Base-by-base conservation (phyloP, 2,888 invertebrate genomes). In the Argyra leucocephala region DNA sequence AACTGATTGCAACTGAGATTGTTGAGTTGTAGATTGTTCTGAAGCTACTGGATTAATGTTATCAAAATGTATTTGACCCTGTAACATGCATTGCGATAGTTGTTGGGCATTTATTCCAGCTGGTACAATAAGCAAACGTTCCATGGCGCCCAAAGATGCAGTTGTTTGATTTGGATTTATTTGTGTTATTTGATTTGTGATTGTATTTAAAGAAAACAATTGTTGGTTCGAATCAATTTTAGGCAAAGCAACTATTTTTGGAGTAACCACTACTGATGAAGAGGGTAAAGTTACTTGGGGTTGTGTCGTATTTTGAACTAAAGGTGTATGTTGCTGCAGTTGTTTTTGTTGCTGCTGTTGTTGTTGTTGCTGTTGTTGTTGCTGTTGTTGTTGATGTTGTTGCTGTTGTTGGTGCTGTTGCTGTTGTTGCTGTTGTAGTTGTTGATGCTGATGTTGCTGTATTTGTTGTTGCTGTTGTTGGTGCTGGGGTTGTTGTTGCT, bases 71-170 rank as follows among this genome's bases (percentile, higher is more conserved):
- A 80, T 74, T 68, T 80, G 80, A 0, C 80, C 80, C 67, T 79
- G 74, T 23, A 77, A 76, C 65, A 79, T 67, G 66, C 80, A 80
- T 65, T 79, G 78, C 0, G 78, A 77, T 68, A 80, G 64, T 68
- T 80, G 80, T 66, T 80, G 79, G 0, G 80, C 79, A 73, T 79
- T 80, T 10, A 80, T 80, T 15, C 80, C 80, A 1, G 78, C 78
- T 0, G 80, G 80, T 1, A 79, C 80, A 48, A 80, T 80, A 22
- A 80, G 67, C 37, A 80, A 65, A 3, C 78, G 73, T 68, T 80
- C 80, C 70, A 78, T 74, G n/a, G 80, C 78, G 1, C 76, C 77
- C 58, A 80, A 73, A 2, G 80, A 76, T 0, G 80, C 78, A 0
- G 79, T 76, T 3, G 80, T 78, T 67, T 80, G 78, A 2, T 74